phyloP scores from a whole-genome alignment of 2,888 invertebrate genomes.

The Polydrusus tereticollis region DNA sequence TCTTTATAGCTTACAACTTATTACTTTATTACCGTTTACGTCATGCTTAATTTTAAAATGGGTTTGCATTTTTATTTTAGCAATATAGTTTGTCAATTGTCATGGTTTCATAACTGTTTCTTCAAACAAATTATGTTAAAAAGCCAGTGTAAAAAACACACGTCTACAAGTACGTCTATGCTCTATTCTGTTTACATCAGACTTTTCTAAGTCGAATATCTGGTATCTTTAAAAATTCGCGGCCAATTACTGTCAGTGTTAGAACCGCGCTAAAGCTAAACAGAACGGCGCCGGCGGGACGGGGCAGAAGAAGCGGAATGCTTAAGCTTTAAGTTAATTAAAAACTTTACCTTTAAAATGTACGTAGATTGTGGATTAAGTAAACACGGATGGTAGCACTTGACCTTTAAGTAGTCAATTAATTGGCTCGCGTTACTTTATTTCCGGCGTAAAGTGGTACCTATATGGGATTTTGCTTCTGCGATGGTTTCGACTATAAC shows the following conservation, averaged over 20 bases:
- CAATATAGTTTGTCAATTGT: background rate
- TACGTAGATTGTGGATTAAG: conserved; percentile 14
- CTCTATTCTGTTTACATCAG: conserved; percentile 41
- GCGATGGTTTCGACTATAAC: conserved; percentile 30
- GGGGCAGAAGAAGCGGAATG: conserved; percentile 16
- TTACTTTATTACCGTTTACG: background rate
- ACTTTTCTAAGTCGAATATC: conserved; percentile 33
- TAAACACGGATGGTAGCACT: background rate
- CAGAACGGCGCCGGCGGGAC: conserved; percentile 38
- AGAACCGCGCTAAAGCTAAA: conserved; percentile 49
- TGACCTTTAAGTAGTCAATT: conserved; percentile 1
- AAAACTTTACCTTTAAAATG: conserved; percentile 3
- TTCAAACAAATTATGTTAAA: conserved; percentile 3
- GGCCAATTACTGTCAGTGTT: conserved; percentile 53
- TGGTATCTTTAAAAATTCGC: conserved; percentile 55
- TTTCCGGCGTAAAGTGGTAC: conserved; percentile 13
- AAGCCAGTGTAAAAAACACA: conserved; percentile 3
- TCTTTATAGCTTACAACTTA: background rate
- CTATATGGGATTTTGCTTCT: no score
- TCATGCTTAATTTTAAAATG: conserved; percentile 26
- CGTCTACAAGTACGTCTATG: conserved; percentile 21
- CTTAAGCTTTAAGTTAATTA: conserved; percentile 13
- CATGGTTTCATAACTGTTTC: conserved; percentile 1
- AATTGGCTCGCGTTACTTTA: background rate
- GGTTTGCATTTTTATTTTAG: conserved; percentile 20